Evolutionary conservation across 2,888 invertebrate genomes (phyloP), one percentile per base, ranked within the genome.

Genomic region (Andrena dorsata): DNA sequence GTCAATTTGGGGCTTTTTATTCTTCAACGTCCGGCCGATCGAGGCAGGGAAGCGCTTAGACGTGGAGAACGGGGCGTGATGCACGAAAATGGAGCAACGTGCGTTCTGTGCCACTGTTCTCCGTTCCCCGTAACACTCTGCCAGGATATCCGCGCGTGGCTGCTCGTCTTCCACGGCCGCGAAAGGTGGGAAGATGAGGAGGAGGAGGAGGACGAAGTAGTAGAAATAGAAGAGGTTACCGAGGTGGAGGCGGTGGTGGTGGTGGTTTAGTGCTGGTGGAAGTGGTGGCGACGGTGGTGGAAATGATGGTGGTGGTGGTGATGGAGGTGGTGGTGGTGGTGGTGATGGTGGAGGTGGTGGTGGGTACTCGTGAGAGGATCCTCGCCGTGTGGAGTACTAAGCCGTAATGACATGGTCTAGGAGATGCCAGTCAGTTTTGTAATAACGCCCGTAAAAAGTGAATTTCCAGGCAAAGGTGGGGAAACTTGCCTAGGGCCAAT

Each of bases 381-480:
- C 92, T 93, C 90, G 89, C 93, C 88, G 92, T 91, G 90, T 92
- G 90, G 92, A 93, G 93, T 91, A 92, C 93, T 92, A 92, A 92
- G 91, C 90, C 90, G 93, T 94, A 94, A 93, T 94, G 93, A 93
- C 93, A 93, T 93, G 93, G 92, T 93, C 94, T 94, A 94, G 92
- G 92, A 93, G 93, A 93, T 92, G 92, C 93, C 91, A 90, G 93
- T 93, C 92, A 92, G 93, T 94, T 94, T 94, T 94, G 94, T 93
- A 93, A 94, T 93, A 93, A 92, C 90, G 87, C 86, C 90, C 89
- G 93, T 93, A 94, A 93, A 94, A 93, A 93, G 93, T 93, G 93
- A 94, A 93, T 93, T 93, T 93, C 91, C 91, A 89, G 10, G 85
- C 80, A 71, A 76, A 92, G 93, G 93, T 93, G 93, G 93, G 93